A percentile compares a stretch with the other conserved stretches of the same genome.
Conservation (phyloP, 1,140 invertebrate species). For the Lanistes nyassanus region DNA sequence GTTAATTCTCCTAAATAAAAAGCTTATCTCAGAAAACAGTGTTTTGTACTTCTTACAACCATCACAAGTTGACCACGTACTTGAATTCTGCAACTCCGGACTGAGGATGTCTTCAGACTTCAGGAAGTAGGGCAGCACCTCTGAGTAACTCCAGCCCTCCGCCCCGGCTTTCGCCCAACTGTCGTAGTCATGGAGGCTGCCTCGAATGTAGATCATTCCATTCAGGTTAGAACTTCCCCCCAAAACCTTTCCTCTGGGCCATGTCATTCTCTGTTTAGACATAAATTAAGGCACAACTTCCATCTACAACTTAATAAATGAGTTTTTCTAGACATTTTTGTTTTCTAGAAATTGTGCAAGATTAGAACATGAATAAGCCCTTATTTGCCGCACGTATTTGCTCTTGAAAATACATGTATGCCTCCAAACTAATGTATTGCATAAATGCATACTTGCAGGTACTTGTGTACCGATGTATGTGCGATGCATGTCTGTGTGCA, state of each 20-base stretch:
- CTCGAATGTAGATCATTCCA: slow-evolving; percentile 95
- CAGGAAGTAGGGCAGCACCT: slow-evolving; percentile 89
- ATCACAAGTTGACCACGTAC: no score
- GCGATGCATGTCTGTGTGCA: slow-evolving; percentile 66
- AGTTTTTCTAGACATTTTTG: background rate
- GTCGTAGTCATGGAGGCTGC: slow-evolving; percentile 91
- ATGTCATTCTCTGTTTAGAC: slow-evolving; percentile 2
- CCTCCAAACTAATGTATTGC: slow-evolving; percentile 94
- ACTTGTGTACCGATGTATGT: no score
- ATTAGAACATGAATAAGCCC: slow-evolving; percentile 64
- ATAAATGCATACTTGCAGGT: no score
- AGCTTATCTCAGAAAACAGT: no score
- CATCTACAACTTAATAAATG: slow-evolving; percentile 63
- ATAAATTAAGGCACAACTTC: background rate
- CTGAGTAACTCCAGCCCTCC: slow-evolving; percentile 87
- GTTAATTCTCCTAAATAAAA: no score
- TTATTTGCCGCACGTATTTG: slow-evolving; percentile 83
- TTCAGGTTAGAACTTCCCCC: slow-evolving; percentile 92
- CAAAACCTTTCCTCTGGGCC: slow-evolving; percentile 44
- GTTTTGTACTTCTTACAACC: no score
- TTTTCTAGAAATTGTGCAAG: slow-evolving; percentile 48
- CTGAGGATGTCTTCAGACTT: slow-evolving; percentile 72
- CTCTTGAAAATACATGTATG: slow-evolving; percentile 88
- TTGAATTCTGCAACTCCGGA: no score
- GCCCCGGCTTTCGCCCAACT: slow-evolving; percentile 89